Evolutionary conservation across 2,888 invertebrate species (phyloP), one percentile per base, ranked within the genome.

Genomic region (Acronicta aceris): DNA sequence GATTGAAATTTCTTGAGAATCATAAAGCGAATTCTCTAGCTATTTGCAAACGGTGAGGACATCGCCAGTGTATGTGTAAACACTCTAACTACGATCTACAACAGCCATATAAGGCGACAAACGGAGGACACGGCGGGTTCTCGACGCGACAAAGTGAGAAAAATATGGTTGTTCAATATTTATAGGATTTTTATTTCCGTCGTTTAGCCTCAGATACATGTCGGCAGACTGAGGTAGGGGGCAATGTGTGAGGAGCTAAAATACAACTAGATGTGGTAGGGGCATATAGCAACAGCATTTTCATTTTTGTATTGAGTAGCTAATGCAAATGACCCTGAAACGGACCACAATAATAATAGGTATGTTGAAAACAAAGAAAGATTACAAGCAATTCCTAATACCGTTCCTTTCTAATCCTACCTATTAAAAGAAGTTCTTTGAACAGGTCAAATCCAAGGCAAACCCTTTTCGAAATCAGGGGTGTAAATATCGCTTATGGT

Each of bases 111-210:
- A 85, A 75, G 82, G 83, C 78, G 78, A 80, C 76, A 79, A 76
- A 85, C 83, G 83, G 83, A 82, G 81, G 82, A 87, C 86, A 82
- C 79, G 83, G 81, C 81, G 84, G 81, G 84, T 84, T 82, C 84
- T 82, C 82, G 77, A 79, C 74, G 84, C 92, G 91, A 93, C 93
- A 92, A 93, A 93, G 93, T 93, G 92, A 92, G 93, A 93, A 94
- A 93, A 92, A 93, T 93, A 93, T 92, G 87, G 89, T 92, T 88
- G 90, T 91, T 93, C 91, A 93, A 94, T 94, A 94, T 94, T 93
- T 94, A 94, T 93, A 91, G 90, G 88, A 90, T 87, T 93, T 92
- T 92, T 93, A 92, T 93, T 90, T 92, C 88, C 89, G 89, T 92
- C 90, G 91, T 91, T 93, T 92, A 92, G 90, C 85, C 84, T 86